These are phyloP conservation scores for Triplophysa tibetana DNA, from an alignment of 2,113 vertebrate genomes.

Conservation along the genomic window DNA sequence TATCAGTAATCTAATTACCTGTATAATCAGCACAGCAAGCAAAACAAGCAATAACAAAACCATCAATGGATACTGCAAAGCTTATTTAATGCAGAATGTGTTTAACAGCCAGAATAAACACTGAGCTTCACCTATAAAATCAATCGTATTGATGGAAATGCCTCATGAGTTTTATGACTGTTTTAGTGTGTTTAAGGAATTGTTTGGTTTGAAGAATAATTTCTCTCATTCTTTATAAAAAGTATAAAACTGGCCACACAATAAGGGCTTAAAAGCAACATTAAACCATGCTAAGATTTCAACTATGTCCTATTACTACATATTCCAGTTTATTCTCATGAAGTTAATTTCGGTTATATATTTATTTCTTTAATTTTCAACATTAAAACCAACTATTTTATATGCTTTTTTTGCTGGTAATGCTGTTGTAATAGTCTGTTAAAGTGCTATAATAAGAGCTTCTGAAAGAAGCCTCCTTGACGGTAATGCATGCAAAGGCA, in stretches of 20 bases:
- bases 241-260: constrained; percentile 5
- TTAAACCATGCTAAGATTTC: not conserved
- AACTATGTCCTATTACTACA: not conserved
- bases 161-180: constrained; percentile 19
- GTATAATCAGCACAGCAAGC: constrained; percentile 31
- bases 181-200: constrained; percentile 26
- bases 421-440: not conserved
- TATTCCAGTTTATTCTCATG: not conserved
- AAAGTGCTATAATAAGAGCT: not conserved
- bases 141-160: constrained; percentile 17
- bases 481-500: not conserved
- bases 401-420: not conserved
- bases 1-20: constrained; percentile 58
- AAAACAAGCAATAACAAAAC: constrained; percentile 47
- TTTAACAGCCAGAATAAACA: constrained; percentile 30
- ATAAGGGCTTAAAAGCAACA: constrained; percentile 3
- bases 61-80: constrained; percentile 40
- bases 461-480: too few species aligned
- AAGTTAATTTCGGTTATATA: too few species aligned
- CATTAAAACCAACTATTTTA: not conserved
- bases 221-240: constrained; percentile 25
- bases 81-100: constrained; percentile 40
- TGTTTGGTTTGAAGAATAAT: constrained; percentile 26
- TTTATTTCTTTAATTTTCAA: not conserved
- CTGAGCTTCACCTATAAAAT: constrained; percentile 43